These are phyloP conservation scores for Gobio gobio DNA, from an alignment of 2,113 vertebrate species.

Conservation along the genomic window DNA sequence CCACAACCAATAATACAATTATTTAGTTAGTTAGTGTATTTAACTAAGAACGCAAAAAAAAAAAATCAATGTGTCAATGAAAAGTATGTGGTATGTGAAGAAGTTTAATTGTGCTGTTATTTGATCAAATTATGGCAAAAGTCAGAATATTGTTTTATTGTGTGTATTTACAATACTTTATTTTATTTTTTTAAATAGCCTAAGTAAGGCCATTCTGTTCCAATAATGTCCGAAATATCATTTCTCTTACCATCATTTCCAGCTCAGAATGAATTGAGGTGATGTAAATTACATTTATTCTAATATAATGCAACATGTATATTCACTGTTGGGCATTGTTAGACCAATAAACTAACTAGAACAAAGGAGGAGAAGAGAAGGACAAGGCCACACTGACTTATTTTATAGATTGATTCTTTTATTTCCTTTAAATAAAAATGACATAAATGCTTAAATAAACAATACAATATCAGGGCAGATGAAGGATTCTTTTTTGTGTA, in stretches of 20 bases:
- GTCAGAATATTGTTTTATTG: background rate
- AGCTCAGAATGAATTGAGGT: background rate
- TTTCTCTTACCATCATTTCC: background rate
- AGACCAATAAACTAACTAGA: background rate
- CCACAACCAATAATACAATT: no score
- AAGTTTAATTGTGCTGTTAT: background rate
- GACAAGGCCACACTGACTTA: background rate
- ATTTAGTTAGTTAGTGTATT: no score
- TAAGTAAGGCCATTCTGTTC: no score
- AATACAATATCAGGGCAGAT: background rate
- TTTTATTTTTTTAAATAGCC: no score
- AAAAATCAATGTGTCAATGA: no score
- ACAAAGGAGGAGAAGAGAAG: background rate
- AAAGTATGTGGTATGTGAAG: no score
- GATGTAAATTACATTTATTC: background rate
- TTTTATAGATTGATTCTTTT: background rate
- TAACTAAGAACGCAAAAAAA: no score
- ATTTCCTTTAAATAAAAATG: background rate
- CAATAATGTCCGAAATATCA: no score
- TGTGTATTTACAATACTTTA: background rate
- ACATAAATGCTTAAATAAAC: background rate
- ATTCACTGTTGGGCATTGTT: background rate
- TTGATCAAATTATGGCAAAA: background rate
- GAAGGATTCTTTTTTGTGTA: no score
- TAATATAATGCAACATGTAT: background rate